Evolutionary conservation across 2,888 invertebrate species (phyloP).

Genomic region (Prosopocoilus inquinatus): DNA sequence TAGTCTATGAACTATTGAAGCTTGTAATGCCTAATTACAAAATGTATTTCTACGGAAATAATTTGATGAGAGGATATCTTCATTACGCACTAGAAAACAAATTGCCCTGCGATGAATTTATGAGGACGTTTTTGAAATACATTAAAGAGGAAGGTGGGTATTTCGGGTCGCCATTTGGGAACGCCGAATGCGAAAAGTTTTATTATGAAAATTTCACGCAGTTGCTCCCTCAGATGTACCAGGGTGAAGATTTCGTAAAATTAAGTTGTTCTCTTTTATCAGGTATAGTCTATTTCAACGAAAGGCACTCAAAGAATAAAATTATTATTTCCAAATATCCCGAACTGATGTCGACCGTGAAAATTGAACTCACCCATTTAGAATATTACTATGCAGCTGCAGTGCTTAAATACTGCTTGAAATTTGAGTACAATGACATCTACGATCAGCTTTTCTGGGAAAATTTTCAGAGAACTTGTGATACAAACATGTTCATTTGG

Average conservation of each 20-base stretch:
- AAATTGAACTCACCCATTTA: neutral
- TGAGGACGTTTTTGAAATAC: neutral
- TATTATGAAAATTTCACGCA: neutral
- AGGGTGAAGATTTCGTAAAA: neutral
- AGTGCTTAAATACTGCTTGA: neutral
- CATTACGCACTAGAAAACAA: neutral
- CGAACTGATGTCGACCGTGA: neutral
- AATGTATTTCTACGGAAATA: neutral
- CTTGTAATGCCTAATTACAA: neutral
- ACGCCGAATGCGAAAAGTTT: neutral
- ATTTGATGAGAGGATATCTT: conserved; percentile 3
- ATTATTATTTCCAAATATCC: neutral
- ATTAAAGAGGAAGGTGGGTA: neutral
- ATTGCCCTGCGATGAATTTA: neutral
- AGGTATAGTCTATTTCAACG: neutral
- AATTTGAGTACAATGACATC: neutral
- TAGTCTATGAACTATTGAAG: neutral
- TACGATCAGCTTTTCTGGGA: neutral
- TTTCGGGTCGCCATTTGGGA: neutral
- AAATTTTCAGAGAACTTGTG: neutral
- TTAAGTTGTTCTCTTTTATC: neutral
- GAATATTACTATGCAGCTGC: neutral
- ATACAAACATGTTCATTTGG: neutral
- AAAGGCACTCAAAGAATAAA: neutral
- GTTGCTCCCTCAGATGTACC: neutral